Conservation (phyloP, 1,140 invertebrate genomes). For the Cyphomyrmex costatus region DNA sequence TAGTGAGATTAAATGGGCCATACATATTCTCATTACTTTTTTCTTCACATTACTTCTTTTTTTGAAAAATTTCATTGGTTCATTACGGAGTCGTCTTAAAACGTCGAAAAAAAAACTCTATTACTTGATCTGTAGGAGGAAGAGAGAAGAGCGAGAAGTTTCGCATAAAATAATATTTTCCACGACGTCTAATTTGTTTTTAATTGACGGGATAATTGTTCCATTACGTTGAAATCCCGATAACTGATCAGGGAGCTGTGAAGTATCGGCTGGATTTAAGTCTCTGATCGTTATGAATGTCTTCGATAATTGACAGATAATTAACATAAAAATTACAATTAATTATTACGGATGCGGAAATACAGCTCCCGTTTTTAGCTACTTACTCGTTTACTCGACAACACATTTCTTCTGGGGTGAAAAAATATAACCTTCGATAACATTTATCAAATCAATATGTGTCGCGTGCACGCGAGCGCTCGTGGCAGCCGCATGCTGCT, state of each 20-base stretch:
- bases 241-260: neutral
- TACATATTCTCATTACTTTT: neutral
- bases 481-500: conserved; percentile 7
- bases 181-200: neutral
- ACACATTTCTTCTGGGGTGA: neutral
- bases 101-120: neutral
- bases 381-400: neutral
- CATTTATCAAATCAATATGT: conserved; percentile 4
- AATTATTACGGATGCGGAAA: neutral
- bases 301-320: conserved; percentile 12
- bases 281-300: neutral
- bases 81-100: neutral
- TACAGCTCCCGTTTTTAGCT: no score
- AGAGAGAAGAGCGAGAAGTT: neutral
- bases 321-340: conserved; percentile 22
- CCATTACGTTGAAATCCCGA: neutral
- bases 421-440: neutral
- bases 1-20: conserved; percentile 20
- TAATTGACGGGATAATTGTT: conserved; percentile 31
- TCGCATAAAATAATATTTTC: conserved; percentile 5
- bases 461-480: neutral
- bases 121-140: no score
- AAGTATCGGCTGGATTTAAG: conserved; percentile 6
- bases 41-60: neutral
- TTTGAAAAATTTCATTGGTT: neutral